Evolutionary conservation across 2,888 invertebrate species (phyloP), one percentile per base, ranked within the genome.

Genomic region (Autographa gamma): DNA sequence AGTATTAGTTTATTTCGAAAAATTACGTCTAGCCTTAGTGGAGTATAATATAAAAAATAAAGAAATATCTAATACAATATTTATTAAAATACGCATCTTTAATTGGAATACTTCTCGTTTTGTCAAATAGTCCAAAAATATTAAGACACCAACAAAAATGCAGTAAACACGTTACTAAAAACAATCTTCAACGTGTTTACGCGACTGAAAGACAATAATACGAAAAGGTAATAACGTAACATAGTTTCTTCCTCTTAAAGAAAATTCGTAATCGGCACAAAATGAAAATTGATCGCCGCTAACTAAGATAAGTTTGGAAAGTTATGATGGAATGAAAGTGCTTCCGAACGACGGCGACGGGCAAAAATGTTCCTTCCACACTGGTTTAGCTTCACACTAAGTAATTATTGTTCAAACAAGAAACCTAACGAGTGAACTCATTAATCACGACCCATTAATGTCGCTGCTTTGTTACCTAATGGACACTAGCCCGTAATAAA

Each of bases 241-340:
- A 80, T 85, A 84, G 79, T 81, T 84, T 82, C 85, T 83, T 84
- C 89, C 89, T 88, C 89, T 87, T 90, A 84, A 88, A 90, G 88
- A 89, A 91, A 88, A 88, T 88, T 86, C 88, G 88, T 93, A 92
- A 94, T 93, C 89, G 90, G 86, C 86, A 86, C 90, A 89, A 91
- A 95, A 95, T 94, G 93, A 94, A 93, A 95, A 95, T 94, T 95
- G 95, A 95, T 95, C 91, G 90, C 88, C 88, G 82, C 91, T 93
- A 92, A 94, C 93, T 92, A 93, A 92, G 93, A 94, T 93, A 94
- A 94, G 92, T 95, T 94, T 90, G 86, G 85, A 89, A 94, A 94
- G 92, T 94, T 94, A 92, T 92, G 93, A 93, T 89, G 90, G 91
- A 90, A 90, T 88, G 89, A 80, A 90, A 92, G 92, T 90, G 91